Conservation (phyloP, 2,113 vertebrate species). For the Clarias magur region DNA sequence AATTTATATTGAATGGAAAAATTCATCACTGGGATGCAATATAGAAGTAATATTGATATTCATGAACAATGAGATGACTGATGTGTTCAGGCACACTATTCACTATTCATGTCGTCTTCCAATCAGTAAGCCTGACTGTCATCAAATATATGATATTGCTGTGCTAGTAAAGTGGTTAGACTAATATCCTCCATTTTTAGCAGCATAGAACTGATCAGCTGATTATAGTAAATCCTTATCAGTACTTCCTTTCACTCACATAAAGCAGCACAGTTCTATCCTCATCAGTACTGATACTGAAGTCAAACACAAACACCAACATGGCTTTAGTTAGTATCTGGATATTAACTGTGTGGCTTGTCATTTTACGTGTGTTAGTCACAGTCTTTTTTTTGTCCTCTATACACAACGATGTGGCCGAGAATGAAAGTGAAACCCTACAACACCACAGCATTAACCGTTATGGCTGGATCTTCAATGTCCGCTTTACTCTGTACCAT, state of each 20-base stretch:
- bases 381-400: background rate
- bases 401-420: background rate
- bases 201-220: background rate
- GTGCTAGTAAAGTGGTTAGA: background rate
- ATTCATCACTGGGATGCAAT: background rate
- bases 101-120: background rate
- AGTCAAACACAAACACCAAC: background rate
- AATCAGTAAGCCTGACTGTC: background rate
- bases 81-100: background rate
- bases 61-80: background rate
- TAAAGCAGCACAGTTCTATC: background rate
- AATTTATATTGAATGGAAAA: background rate
- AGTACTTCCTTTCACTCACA: background rate
- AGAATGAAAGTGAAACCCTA: background rate
- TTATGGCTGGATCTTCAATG: constrained; percentile 89
- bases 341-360: background rate
- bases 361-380: background rate
- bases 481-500: constrained; percentile 97
- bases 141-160: too few species aligned
- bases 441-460: constrained; percentile 72
- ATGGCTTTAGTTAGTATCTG: background rate
- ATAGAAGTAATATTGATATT: background rate
- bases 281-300: background rate
- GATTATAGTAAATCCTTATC: background rate
- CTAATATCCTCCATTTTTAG: background rate